Base-by-base conservation (phyloP, 2,797 vertebrate genomes). In the Epinephelus awoara region DNA sequence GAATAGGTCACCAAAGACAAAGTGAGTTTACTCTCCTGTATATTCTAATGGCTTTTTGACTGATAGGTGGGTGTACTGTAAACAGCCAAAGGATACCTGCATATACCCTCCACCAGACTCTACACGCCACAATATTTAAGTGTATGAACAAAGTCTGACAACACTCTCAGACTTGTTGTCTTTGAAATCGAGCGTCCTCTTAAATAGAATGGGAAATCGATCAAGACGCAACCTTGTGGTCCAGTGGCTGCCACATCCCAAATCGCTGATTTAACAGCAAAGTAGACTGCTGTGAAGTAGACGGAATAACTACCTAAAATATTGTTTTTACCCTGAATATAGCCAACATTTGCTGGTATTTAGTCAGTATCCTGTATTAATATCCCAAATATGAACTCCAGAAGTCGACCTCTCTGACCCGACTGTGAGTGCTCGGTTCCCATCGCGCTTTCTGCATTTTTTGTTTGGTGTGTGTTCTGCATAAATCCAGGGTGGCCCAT, bases 401-500 rank as follows among this genome's bases (percentile, higher is more conserved):
- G 56, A 66, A 40, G 51, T 14, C 14, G 56, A 74, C 75, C 75
- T 79, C 56, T 18, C 0, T 88, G 84, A 88, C 78, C 84, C 79
- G 18, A 71, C 55, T 61, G 29, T 70, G 76, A 84, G 79, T 75
- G 64, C 52, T 85, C 34, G 40, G 66, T 89, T 89, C 79, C 79
- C 69, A 52, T 86, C 42, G 0, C n/a, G 11, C 71, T 71, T 68
- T 62, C 21, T 69, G 55, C 67, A 64, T 75, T 67, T 86, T 84
- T 77, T 58, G 56, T 86, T 80, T 57, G 54, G 50, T 68, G 76
- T 82, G 75, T 73, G 79, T 72, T 79, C 8, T 56, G 83, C 76
- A 44, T 79, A 52, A 87, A 88, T 78, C 72, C 80, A 75, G 66
- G 79, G 84, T 82, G 91, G 85, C 87, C 90, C 84, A 57, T 89